Percentiles rank a stretch among this genome's conserved stretches.
These are phyloP conservation scores for Prunella strophiata DNA, from an alignment of 2,797 vertebrate species.

Conservation along the genomic window DNA sequence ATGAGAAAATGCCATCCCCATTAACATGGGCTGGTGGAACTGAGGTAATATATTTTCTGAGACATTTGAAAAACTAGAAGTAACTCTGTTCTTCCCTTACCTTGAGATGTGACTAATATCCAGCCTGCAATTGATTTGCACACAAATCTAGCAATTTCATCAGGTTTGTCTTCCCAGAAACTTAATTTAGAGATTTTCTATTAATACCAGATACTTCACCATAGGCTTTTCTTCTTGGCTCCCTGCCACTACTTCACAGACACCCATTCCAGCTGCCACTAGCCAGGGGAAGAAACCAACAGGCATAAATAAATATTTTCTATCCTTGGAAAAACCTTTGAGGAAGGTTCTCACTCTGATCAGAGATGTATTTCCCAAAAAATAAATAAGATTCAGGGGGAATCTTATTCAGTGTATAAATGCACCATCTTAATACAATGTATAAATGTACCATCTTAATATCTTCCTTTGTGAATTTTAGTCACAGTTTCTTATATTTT, in stretches of 20 bases:
- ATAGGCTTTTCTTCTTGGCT: constrained; percentile 47
- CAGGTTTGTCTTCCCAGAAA: constrained; percentile 33
- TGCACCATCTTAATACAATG: no score
- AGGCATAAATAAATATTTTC: neutral
- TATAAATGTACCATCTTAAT: neutral
- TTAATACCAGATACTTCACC: constrained; percentile 43
- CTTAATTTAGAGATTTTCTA: constrained; percentile 59
- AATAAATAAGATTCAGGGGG: neutral
- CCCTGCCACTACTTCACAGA: constrained; percentile 11
- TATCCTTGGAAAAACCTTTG: neutral
- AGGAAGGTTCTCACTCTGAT: neutral
- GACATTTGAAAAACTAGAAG: neutral
- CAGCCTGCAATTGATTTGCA: neutral
- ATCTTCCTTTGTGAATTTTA: neutral
- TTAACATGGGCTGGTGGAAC: neutral
- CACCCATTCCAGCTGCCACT: neutral
- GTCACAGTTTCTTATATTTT: neutral
- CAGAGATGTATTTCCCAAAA: neutral
- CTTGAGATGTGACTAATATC: neutral
- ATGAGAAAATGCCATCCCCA: neutral
- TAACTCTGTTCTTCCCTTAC: neutral
- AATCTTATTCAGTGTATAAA: neutral
- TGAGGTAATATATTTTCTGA: neutral
- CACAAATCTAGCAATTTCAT: constrained; percentile 18
- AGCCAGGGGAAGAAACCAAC: neutral